Conservation (phyloP, 2,797 vertebrate species). For the Diceros bicornis region DNA sequence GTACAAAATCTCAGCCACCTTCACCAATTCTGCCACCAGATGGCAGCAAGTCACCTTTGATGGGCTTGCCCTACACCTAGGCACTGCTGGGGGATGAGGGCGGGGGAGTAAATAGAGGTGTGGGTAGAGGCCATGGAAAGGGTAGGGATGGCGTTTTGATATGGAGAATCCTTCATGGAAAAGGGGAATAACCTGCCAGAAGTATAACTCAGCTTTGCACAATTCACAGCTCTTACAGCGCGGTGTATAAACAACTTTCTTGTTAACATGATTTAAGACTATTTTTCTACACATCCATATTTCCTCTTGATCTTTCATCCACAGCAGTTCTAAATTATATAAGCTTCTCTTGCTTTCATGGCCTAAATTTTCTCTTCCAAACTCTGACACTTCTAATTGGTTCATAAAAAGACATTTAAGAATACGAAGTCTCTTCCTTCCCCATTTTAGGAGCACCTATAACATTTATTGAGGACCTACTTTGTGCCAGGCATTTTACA, state of each 20-base stretch:
- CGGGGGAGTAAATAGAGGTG: rapidly evolving
- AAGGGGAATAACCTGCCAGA: not conserved
- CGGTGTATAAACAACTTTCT: not conserved
- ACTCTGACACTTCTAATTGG: not conserved
- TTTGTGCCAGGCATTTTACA: not conserved
- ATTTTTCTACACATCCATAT: not conserved
- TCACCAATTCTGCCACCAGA: slow-evolving; percentile 67
- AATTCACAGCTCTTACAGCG: not conserved
- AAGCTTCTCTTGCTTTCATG: not conserved
- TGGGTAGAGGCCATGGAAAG: not conserved
- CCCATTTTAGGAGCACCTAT: not conserved
- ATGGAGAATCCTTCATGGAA: not conserved
- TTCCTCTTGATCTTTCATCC: not conserved
- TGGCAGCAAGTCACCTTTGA: slow-evolving; percentile 50
- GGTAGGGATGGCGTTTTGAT: not conserved
- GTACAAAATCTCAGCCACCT: not conserved
- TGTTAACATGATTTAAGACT: not conserved
- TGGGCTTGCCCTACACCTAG: not conserved
- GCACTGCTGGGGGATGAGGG: rapidly evolving
- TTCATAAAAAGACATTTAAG: not conserved
- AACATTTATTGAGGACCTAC: not conserved
- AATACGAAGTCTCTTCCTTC: not conserved
- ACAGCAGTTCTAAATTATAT: slow-evolving; percentile 24
- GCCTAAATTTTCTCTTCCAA: not conserved
- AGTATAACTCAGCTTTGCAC: not conserved